Evolutionary conservation across 2,113 vertebrate genomes (phyloP), one percentile per base, ranked within the genome.

Genomic region (Crotalus viridis): DNA sequence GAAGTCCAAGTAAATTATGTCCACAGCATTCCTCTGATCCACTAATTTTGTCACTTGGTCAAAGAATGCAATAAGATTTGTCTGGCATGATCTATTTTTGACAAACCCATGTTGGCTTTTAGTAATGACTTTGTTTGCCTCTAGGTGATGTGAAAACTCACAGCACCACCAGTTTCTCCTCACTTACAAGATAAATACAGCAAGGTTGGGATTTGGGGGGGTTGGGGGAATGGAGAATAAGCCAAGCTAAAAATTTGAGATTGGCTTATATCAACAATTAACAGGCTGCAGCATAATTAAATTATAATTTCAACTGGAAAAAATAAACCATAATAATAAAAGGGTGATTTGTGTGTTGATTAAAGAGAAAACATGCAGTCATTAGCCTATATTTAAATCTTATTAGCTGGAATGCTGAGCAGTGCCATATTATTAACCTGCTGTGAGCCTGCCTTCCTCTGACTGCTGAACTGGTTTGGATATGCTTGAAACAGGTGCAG

Each of bases 301-400:
- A 96, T 97, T 97, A 97, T 94, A 96, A 96, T 97, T 96, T 95
- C 96, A 96, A 97, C 95, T 96, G 74, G 93, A 9, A 94, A n/a
- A 96, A 94, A 10, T 19, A 52, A 88, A 90, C 33, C 89, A 90
- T 93, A 95, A 96, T 97, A 97, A 96, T 96, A 96, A 97, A 97
- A 95, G 94, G 95, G 93, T 26, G 61, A 97, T 96, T 94, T 95
- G 93, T 89, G 90, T 64, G 87, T 96, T 97, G 95, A 97, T 97
- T 97, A 96, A 96, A 97, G 92, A 93, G 95, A 97, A 97, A 97
- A 96, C 95, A 96, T 94, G 95, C 93, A 96, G 95, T 97, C 96
- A 97, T 97, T 97, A 97, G 95, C 95, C 93, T 93, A 85, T 91
- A 92, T 97, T 95, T 96, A 96, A 97, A 96, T 96, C 97, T 97